A percentile compares a stretch with the other conserved stretches of the same genome.
phyloP scores from a whole-genome alignment of 2,797 vertebrate genomes.

The Poecilia velifera region DNA sequence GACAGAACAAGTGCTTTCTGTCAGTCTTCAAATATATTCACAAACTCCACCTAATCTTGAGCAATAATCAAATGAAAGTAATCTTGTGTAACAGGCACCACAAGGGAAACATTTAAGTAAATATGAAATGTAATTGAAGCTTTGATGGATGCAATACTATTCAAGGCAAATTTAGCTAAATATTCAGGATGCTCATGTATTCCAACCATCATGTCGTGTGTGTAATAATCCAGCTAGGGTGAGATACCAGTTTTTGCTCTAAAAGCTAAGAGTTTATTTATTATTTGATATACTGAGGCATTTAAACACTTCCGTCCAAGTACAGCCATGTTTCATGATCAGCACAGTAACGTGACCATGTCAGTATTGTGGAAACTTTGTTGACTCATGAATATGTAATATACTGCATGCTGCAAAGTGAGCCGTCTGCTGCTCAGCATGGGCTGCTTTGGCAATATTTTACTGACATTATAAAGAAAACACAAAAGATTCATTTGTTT shows the following conservation, averaged over 20 bases:
- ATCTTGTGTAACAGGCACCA: slow-evolving; percentile 20
- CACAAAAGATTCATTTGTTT: background rate
- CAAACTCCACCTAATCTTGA: slow-evolving; percentile 14
- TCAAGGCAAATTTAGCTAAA: slow-evolving; percentile 27
- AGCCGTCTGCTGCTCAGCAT: background rate
- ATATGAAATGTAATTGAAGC: slow-evolving; percentile 36
- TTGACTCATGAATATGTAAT: slow-evolving; percentile 12
- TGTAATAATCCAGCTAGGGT: slow-evolving; percentile 43
- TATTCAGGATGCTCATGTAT: slow-evolving; percentile 44
- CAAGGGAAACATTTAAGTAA: slow-evolving; percentile 28
- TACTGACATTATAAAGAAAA: background rate
- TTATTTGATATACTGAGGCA: slow-evolving; percentile 44
- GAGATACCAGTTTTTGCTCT: slow-evolving; percentile 31
- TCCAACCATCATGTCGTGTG: slow-evolving; percentile 37
- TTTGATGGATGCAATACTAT: slow-evolving; percentile 44
- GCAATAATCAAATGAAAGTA: slow-evolving; percentile 24
- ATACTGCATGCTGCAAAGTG: slow-evolving; percentile 3
- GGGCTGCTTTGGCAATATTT: background rate
- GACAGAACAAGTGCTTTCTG: background rate
- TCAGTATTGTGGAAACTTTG: slow-evolving; percentile 19
- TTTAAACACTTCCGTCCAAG: slow-evolving; percentile 52
- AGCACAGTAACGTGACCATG: slow-evolving; percentile 26
- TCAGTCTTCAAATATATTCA: slow-evolving; percentile 7
- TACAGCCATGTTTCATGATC: slow-evolving; percentile 41
- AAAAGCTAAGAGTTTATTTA: slow-evolving; percentile 28